Conservation (phyloP, 2,113 vertebrate genomes). For the Ictidomys tridecemlineatus region DNA sequence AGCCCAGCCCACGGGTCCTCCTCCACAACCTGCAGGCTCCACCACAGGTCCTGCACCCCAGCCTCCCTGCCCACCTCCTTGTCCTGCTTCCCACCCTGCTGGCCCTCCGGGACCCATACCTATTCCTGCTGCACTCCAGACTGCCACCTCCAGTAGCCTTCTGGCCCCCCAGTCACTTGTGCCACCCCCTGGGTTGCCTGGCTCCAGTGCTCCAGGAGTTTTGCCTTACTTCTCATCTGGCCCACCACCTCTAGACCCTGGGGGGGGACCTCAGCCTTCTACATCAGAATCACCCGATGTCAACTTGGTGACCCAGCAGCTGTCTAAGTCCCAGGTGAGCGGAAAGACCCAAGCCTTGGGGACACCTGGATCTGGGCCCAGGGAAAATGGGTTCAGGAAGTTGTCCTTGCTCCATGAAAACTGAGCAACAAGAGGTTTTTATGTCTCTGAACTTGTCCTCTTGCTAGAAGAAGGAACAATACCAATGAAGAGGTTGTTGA, state of each 20-base stretch:
- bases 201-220: slow-evolving; percentile 29
- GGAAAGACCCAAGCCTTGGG: neutral
- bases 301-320: slow-evolving; percentile 94
- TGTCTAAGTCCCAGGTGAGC: slow-evolving; percentile 95
- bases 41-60: slow-evolving; percentile 2
- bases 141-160: slow-evolving; percentile 58
- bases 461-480: neutral
- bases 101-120: slow-evolving; percentile 23
- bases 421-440: neutral
- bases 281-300: slow-evolving; percentile 90
- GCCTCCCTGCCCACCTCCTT: slow-evolving; percentile 22
- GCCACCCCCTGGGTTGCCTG: slow-evolving; percentile 57
- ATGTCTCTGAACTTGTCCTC: neutral
- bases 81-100: neutral
- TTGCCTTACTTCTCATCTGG: slow-evolving; percentile 71
- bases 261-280: slow-evolving; percentile 75
- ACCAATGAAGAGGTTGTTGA: neutral
- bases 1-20: neutral
- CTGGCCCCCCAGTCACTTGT: slow-evolving; percentile 71
- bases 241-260: slow-evolving; percentile 44
- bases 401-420: neutral
- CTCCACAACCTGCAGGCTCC: neutral
- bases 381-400: neutral
- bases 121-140: slow-evolving; percentile 64
- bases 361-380: neutral